Conservation (phyloP, 2,113 vertebrate species). For the Cariama cristata region DNA sequence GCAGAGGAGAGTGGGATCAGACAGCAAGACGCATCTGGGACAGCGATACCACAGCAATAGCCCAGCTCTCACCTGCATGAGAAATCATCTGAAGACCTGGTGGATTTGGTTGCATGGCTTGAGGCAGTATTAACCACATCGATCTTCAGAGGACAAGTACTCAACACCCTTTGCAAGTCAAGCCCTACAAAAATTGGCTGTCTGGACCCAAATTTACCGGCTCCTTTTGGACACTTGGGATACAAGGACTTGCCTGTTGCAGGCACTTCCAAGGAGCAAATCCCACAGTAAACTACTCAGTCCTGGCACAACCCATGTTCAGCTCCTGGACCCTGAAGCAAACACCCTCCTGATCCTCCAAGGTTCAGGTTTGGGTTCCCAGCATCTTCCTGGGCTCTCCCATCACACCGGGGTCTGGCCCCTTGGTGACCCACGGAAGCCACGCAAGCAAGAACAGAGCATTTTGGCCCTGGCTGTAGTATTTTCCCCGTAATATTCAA, state of each 20-base stretch:
- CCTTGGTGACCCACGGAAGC: neutral
- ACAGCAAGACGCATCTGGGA: neutral
- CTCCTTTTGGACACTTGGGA: neutral
- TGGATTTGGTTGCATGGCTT: fast-evolving
- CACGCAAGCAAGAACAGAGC: neutral
- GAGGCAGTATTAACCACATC: fast-evolving
- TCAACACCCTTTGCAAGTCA: neutral
- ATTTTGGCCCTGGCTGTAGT: neutral
- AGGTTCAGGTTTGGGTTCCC: neutral
- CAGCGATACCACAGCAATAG: fast-evolving
- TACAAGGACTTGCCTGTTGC: neutral
- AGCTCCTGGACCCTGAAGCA: neutral
- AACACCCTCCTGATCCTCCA: neutral
- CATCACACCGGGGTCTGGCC: neutral
- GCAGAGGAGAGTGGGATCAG: neutral
- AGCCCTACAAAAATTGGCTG: neutral
- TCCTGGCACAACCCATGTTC: fast-evolving
- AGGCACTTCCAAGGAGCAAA: neutral
- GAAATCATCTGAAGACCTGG: fast-evolving
- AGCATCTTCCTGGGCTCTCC: neutral
- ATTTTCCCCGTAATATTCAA: neutral
- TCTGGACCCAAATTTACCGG: neutral
- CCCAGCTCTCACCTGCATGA: neutral
- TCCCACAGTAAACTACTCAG: neutral
- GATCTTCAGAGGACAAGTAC: neutral